phyloP scores from a whole-genome alignment of 2,797 vertebrate genomes.

The Novumbra hubbsi region DNA sequence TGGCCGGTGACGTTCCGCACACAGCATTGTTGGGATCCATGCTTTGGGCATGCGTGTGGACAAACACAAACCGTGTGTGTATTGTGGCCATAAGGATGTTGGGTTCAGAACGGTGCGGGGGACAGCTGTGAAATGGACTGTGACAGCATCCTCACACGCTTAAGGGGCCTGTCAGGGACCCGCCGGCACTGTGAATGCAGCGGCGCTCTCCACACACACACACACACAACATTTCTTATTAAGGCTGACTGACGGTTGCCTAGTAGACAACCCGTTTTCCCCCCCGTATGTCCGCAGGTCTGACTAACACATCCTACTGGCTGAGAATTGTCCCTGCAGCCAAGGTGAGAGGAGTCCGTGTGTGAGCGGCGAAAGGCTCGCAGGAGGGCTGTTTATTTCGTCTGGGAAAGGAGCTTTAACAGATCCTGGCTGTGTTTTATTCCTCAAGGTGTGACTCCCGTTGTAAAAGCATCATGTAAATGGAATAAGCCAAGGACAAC shows the following conservation, averaged over 20 bases:
- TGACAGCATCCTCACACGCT: slow-evolving; percentile 2
- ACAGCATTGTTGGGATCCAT: background rate
- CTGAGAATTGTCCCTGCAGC: background rate
- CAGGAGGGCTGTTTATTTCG: background rate
- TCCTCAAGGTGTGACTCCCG: slow-evolving; percentile 2
- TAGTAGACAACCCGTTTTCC: background rate
- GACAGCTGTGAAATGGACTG: slow-evolving; percentile 1
- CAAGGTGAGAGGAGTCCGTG: slow-evolving; percentile 2
- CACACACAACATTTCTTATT: slow-evolving; percentile 1
- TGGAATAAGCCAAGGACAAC: slow-evolving; percentile 3
- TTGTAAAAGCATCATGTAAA: slow-evolving; percentile 2
- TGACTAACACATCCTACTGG: slow-evolving; percentile 3
- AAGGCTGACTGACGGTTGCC: background rate
- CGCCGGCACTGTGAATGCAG: background rate
- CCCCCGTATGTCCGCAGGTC: background rate
- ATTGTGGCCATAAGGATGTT: background rate
- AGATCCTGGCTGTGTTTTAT: background rate
- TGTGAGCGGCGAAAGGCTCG: background rate
- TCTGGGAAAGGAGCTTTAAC: background rate
- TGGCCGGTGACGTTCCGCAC: background rate
- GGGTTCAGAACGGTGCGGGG: background rate
- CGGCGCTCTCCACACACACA: background rate
- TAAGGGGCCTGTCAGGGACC: slow-evolving; percentile 2
- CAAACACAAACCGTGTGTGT: background rate
- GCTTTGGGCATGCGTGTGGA: background rate